A percentile compares a stretch with the other conserved stretches of the same genome.
Evolutionary conservation across 92 coral and sea anemone genomes (phyloP).

Genomic region (Actinernus sp.): DNA sequence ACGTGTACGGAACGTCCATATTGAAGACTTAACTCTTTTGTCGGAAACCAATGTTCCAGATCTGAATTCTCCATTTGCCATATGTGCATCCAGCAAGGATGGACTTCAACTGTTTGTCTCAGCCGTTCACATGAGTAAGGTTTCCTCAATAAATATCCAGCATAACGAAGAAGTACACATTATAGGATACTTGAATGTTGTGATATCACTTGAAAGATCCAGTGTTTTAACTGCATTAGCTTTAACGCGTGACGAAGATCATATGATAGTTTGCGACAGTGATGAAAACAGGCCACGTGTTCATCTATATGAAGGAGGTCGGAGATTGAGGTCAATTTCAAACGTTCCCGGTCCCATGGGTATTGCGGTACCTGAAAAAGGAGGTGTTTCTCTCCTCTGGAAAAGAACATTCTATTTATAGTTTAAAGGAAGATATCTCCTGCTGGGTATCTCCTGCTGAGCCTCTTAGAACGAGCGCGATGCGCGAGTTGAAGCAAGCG

Average conservation of each 20-base stretch:
- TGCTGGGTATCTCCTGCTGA: conserved; percentile 1
- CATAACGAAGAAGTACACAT: background rate
- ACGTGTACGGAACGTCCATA: conserved; percentile 29
- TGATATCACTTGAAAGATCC: conserved; percentile 16
- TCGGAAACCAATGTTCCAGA: conserved; percentile 1
- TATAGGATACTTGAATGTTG: background rate
- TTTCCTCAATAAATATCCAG: background rate
- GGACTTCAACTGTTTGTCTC: conserved; percentile 1
- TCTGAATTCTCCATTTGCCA: conserved; percentile 6
- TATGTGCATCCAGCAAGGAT: conserved; percentile 11
- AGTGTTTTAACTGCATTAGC: conserved; percentile 33
- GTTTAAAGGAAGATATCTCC: conserved; percentile 15
- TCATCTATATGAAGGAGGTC: too few relatives aligned
- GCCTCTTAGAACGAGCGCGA: too few relatives aligned
- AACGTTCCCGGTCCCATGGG: conserved; percentile 46
- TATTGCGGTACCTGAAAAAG: conserved; percentile 39
- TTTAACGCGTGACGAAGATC: conserved; percentile 34
- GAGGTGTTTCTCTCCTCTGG: conserved; percentile 47
- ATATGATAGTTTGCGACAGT: conserved; percentile 39
- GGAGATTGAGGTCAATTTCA: conserved; percentile 9
- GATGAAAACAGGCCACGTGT: conserved; percentile 20
- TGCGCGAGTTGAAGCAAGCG: too few relatives aligned
- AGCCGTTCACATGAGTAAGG: conserved; percentile 24
- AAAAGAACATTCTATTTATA: conserved; percentile 42
- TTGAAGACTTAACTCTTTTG: conserved; percentile 46